Evolutionary conservation across 2,797 vertebrate species (phyloP).

Genomic region (Decapterus maruadsi): DNA sequence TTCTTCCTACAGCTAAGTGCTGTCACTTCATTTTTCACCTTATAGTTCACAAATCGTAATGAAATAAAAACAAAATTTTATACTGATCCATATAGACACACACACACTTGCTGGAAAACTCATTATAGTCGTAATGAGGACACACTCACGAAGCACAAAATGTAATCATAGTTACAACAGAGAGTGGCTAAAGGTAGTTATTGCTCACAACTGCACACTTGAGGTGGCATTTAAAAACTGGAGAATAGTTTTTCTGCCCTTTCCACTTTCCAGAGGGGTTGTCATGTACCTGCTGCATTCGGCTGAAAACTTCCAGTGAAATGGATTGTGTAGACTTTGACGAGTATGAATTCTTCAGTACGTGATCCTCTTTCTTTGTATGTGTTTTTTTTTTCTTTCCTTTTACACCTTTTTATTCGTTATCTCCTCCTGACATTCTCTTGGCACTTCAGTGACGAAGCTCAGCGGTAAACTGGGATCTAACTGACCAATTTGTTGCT

Average conservation of each 20-base stretch:
- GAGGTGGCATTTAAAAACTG: slow-evolving; percentile 57
- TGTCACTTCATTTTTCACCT: background rate
- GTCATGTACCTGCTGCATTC: slow-evolving; percentile 15
- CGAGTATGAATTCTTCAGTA: slow-evolving; percentile 10
- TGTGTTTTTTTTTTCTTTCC: slow-evolving; percentile 1
- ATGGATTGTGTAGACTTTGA: slow-evolving; percentile 39
- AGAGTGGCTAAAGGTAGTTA: slow-evolving; percentile 27
- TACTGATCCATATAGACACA: background rate
- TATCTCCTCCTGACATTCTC: slow-evolving; percentile 9
- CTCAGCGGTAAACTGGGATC: slow-evolving; percentile 45
- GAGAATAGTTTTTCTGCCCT: slow-evolving; percentile 25
- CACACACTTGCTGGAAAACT: slow-evolving; percentile 24
- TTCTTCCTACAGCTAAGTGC: background rate
- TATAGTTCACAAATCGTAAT: background rate
- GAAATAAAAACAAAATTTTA: background rate
- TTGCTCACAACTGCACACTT: slow-evolving; percentile 34
- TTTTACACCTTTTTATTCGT: slow-evolving; percentile 22
- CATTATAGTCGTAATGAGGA: slow-evolving; percentile 40
- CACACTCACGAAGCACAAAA: slow-evolving; percentile 12
- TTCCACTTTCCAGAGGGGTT: slow-evolving; percentile 40
- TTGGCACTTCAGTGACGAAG: slow-evolving; percentile 18
- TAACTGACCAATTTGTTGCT: slow-evolving; percentile 38
- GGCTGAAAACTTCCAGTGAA: slow-evolving; percentile 3
- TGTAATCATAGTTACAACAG: slow-evolving; percentile 41
- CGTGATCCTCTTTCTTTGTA: background rate